A percentile compares a stretch with the other conserved stretches of the same genome.
These are phyloP conservation scores for Chrysomela aeneicollis DNA, from an alignment of 2,888 invertebrate species.

Conservation along the genomic window DNA sequence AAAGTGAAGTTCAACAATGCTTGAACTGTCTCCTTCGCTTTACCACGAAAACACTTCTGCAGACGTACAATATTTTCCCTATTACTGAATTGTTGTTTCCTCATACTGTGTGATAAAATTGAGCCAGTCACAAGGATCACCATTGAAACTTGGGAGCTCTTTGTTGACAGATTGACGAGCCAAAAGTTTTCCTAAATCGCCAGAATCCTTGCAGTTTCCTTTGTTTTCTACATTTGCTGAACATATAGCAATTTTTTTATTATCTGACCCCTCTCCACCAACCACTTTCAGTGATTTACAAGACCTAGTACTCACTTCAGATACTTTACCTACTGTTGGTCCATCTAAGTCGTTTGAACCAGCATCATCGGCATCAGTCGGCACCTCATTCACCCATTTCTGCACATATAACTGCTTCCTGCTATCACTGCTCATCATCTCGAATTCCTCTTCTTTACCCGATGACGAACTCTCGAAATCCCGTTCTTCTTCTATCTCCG, in stretches of 20 bases:
- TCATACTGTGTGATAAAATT: conserved; percentile 9
- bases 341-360: background rate
- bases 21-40: conserved; percentile 2
- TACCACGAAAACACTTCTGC: conserved; percentile 8
- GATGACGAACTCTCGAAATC: background rate
- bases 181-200: background rate
- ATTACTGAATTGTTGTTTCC: conserved; percentile 1
- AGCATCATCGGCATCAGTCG: background rate
- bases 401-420: background rate
- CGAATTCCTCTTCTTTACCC: background rate
- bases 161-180: conserved; percentile 14
- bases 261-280: background rate
- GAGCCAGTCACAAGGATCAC: conserved; percentile 14
- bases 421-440: background rate
- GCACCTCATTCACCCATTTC: background rate
- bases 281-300: background rate
- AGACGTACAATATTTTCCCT: conserved; percentile 1
- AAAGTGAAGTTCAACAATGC: conserved; percentile 9
- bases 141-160: conserved; percentile 6
- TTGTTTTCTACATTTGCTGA: no score
- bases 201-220: background rate
- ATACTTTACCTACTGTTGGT: background rate
- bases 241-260: background rate
- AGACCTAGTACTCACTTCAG: background rate
- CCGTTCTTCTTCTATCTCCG: background rate